Evolutionary conservation across 1,140 invertebrate genomes (phyloP).

Genomic region (Samia ricini): DNA sequence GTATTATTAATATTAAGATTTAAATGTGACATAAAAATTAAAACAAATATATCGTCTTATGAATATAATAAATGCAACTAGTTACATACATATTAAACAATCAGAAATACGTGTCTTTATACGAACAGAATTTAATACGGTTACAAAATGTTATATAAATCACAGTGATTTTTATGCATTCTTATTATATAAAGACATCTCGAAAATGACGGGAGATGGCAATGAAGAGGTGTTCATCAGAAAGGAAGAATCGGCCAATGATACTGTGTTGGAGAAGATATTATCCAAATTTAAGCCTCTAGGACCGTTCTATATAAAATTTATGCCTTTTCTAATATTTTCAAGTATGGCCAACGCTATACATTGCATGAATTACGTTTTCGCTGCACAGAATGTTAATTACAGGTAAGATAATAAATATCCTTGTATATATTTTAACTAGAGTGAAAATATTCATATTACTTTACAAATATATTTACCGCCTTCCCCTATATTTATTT

Average conservation of each 20-base stretch:
- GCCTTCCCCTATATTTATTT: not conserved
- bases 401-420: slow-evolving; percentile 8
- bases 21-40: too few species aligned
- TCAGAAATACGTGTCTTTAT: too few species aligned
- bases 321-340: slow-evolving; percentile 21
- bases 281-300: slow-evolving; percentile 15
- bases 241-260: not conserved
- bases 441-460: slow-evolving; percentile 5
- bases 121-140: too few species aligned
- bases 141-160: too few species aligned
- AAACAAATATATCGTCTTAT: too few species aligned
- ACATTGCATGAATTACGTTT: slow-evolving; percentile 22
- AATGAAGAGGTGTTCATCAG: slow-evolving; percentile 10
- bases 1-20: too few species aligned
- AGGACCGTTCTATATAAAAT: slow-evolving; percentile 15
- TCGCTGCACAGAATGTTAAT: slow-evolving; percentile 14
- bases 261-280: slow-evolving; percentile 14
- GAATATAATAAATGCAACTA: too few species aligned
- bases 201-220: slow-evolving; percentile 1
- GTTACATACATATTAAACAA: too few species aligned
- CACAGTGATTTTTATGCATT: too few species aligned
- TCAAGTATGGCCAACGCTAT: slow-evolving; percentile 13
- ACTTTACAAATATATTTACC: not conserved
- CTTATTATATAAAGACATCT: not conserved
- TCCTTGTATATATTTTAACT: too few species aligned